Conservation (phyloP, 2,797 vertebrate species). For the Australoheros facetus region DNA sequence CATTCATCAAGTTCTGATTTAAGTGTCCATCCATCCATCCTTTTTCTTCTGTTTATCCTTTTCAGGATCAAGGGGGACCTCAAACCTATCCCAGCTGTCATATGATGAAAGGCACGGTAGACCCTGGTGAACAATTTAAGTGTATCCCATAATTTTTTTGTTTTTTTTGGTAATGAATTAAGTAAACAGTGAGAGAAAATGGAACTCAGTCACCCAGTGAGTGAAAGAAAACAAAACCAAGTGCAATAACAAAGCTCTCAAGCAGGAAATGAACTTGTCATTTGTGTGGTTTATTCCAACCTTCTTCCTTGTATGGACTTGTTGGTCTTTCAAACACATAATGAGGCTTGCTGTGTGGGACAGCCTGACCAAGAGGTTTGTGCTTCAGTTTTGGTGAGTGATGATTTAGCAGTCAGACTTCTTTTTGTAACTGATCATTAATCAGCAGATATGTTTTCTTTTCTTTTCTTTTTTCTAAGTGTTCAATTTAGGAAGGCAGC, state of each 20-base stretch:
- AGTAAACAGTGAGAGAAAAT: constrained; percentile 5
- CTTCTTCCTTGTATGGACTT: background rate
- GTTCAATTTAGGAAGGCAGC: background rate
- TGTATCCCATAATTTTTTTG: background rate
- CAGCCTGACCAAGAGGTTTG: background rate
- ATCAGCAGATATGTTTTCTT: background rate
- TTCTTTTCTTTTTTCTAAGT: background rate
- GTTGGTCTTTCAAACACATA: background rate
- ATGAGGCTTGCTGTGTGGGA: background rate
- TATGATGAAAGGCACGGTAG: too few species aligned
- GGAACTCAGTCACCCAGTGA: background rate
- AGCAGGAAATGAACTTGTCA: background rate
- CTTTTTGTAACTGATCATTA: background rate
- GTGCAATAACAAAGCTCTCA: constrained; percentile 1
- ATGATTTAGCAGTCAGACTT: too few species aligned
- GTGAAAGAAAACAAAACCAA: background rate
- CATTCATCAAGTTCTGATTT: background rate
- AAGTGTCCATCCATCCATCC: background rate
- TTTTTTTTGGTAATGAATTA: background rate
- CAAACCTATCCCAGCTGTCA: too few species aligned
- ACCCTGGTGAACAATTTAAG: too few species aligned
- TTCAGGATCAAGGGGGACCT: too few species aligned
- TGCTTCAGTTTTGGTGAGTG: background rate
- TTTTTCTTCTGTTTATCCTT: too few species aligned
- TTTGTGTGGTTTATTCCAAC: background rate